Percentiles rank a stretch among this genome's conserved stretches.
phyloP scores from a whole-genome alignment of 2,113 vertebrate species.

The Orcinus orca region DNA sequence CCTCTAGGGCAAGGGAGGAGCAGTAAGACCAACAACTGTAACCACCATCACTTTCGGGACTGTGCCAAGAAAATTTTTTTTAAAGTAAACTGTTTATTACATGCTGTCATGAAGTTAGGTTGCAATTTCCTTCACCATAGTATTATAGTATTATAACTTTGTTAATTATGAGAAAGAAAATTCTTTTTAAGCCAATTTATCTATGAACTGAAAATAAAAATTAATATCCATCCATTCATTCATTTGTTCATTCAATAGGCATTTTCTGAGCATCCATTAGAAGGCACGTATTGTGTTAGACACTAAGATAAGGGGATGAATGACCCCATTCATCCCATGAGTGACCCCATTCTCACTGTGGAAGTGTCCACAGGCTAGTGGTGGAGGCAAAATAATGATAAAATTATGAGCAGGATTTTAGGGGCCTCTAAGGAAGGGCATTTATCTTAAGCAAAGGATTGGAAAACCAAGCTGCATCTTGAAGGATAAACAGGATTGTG shows the following conservation, averaged over 20 bases:
- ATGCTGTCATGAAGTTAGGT: neutral
- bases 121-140: neutral
- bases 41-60: no score
- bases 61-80: neutral
- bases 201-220: neutral
- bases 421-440: neutral
- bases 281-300: neutral
- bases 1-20: no score
- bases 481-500: neutral
- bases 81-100: neutral
- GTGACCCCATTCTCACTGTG: neutral
- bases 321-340: neutral
- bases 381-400: neutral
- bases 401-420: neutral
- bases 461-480: neutral
- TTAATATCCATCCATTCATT: neutral
- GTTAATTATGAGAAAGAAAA: constrained; percentile 19
- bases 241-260: neutral
- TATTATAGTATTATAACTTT: neutral
- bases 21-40: no score
- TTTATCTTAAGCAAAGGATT: neutral
- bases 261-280: neutral
- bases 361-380: neutral
- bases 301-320: neutral
- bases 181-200: neutral